Evolutionary conservation across 1,140 invertebrate genomes (phyloP), one percentile per base, ranked within the genome.

Genomic region (Drosophila kurseongensis): DNA sequence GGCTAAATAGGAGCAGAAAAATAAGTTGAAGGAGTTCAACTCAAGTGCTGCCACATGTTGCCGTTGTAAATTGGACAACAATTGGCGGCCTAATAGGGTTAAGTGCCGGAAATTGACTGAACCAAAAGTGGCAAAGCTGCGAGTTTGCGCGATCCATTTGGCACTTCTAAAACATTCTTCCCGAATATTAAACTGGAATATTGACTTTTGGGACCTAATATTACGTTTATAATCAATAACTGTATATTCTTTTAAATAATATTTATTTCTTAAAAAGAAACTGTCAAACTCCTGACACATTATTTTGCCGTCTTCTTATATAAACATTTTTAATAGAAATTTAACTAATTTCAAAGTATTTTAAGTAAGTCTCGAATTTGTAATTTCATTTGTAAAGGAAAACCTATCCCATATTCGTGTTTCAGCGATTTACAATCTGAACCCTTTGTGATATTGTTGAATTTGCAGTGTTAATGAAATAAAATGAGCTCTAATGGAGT

Each of bases 61-160:
- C 62, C 61, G 41, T n/a, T 60, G 42, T 68, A 51, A 77, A 77
- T 76, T 77, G 74, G 62, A 14, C 42, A 74, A 73, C 66, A 71
- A 71, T 71, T 61, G 55, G 38, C 27, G 32, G 16, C 42, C 66
- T 58, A 57, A 86, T 75, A 76, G 82, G 82, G 82, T 88, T 86
- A 88, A 86, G 78, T 82, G 82, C 75, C 83, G 75, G 61, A 82
- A 80, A 73, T 65, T 60, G 35, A 13, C n/a, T n/a, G 48, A 36
- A 12, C 48, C 48, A 35, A 51, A 51, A 36, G 48, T 35, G 48
- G n/a, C 42, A 14, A 40, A 44, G 48, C 44, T 50, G 42, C 40
- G 38, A 29, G 18, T 18, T 52, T 44, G 2, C 29, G 12, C 27
- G 16, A 44, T 38, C n/a, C 38, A 45, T 48, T 66, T 65, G 5